A percentile compares a stretch with the other conserved stretches of the same genome.
Evolutionary conservation across 2,888 invertebrate species (phyloP).

Genomic region (Plagodis pulveraria): DNA sequence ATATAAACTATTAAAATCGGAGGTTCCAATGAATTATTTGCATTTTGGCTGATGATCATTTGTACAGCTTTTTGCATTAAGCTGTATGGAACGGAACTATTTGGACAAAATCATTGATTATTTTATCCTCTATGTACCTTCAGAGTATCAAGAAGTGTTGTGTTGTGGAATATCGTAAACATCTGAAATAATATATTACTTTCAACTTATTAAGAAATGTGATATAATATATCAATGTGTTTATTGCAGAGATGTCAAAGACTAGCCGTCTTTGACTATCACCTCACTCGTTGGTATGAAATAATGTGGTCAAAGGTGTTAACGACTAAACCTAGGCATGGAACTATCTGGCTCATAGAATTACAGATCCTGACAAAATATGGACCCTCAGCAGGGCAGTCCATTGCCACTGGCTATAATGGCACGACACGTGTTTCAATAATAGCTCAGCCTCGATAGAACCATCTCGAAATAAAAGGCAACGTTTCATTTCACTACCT

Average conservation of each 20-base stretch:
- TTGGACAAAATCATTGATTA: constrained; percentile 49
- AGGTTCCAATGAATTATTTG: constrained; percentile 53
- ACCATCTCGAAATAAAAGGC: constrained; percentile 49
- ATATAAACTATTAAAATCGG: constrained; percentile 24
- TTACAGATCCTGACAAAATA: too few relatives aligned
- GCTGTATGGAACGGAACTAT: constrained; percentile 56
- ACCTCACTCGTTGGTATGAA: too few relatives aligned
- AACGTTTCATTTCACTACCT: constrained; percentile 24
- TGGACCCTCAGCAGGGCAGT: too few relatives aligned
- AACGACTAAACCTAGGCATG: too few relatives aligned
- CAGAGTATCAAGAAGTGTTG: constrained; percentile 11
- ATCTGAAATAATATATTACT: constrained; percentile 6
- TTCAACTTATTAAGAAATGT: background rate
- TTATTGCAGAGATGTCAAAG: too few relatives aligned
- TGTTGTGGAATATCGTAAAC: constrained; percentile 4
- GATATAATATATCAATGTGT: constrained; percentile 12
- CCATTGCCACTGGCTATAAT: too few relatives aligned
- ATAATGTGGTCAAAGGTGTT: too few relatives aligned
- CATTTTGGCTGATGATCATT: constrained; percentile 65
- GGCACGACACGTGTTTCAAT: constrained; percentile 58
- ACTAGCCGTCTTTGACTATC: too few relatives aligned
- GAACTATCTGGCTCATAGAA: too few relatives aligned
- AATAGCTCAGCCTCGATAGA: constrained; percentile 59
- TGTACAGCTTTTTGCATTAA: constrained; percentile 68
- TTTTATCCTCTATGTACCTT: constrained; percentile 45